Base-by-base conservation (phyloP, 2,113 vertebrate species). In the Turdus rufiventris region DNA sequence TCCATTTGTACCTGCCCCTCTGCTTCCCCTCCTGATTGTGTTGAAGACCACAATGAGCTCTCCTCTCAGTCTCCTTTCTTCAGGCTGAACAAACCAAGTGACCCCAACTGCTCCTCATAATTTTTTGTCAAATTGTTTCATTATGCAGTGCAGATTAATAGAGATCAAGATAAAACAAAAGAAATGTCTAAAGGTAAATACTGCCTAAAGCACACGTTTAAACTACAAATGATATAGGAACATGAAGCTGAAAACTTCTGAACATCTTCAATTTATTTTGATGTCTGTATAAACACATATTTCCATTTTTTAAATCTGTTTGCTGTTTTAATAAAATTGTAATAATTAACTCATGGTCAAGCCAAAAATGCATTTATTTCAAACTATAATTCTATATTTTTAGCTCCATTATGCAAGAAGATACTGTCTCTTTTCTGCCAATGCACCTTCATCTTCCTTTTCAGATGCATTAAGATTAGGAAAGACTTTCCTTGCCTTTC, bases 1-100 rank as follows among this genome's bases (percentile, higher is more conserved):
- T 28, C 1, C 2, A 40, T 40, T 2, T 4, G 28, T 18, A 6
- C 10, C 61, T 67, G 53, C 13, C 3, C 7, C n/a, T 38, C 28
- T 66, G 9, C 45, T 60, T 89, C 23, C 26, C 38, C 11, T 74
- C 48, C 29, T 9, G 8, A 47, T 4, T 7, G 12, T 47, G 16
- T 3, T 74, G 61, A 47, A 60, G 36, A 34, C 38, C 8, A 10
- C 19, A 34, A 18, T 8, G 61, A 47, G 19, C 11, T 53, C n/a
- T 38, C 11, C 29, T 43, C 12, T 66, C 28, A 38, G 33, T 21
- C n/a, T 60, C 7, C 33, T 89, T 31, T 13, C 43, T 88, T 24
- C 29, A 89, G 13, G 28, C n/a, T 53, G n/a, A 74, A 38, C 24
- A 74, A 51, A 74, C 3, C 24, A 74, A 61, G 25, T 12, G 14